Conservation (phyloP, 2,113 vertebrate genomes). For the Ochotona princeps region DNA sequence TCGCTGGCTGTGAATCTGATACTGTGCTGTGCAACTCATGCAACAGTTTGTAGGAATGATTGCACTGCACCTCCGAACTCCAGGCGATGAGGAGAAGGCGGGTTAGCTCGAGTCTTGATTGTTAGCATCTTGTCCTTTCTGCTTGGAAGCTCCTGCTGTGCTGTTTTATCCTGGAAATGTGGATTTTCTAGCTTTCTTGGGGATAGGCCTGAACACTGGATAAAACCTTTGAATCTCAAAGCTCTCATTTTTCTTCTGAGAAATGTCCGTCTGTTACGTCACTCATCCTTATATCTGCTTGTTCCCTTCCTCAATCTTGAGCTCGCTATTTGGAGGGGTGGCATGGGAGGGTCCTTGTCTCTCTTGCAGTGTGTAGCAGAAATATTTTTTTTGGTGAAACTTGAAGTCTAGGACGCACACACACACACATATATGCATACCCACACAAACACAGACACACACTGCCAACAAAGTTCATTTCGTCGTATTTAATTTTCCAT, state of each 20-base stretch:
- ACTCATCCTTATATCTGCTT: background rate
- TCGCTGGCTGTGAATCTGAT: background rate
- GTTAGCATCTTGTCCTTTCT: background rate
- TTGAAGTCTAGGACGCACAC: background rate
- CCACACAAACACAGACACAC: no score
- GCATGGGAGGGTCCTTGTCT: background rate
- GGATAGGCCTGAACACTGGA: background rate
- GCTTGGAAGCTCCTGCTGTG: background rate
- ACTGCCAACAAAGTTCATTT: background rate
- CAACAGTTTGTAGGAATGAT: background rate
- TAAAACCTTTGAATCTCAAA: background rate
- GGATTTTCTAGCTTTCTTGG: background rate
- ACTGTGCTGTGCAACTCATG: background rate
- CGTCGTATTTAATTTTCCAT: background rate
- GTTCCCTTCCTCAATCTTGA: background rate
- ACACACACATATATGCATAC: no score
- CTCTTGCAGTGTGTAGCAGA: background rate
- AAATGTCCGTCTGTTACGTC: background rate
- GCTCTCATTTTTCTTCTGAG: background rate
- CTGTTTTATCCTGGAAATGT: background rate
- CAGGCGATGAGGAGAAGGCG: background rate
- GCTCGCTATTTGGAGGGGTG: background rate
- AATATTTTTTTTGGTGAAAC: background rate
- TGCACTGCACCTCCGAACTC: background rate
- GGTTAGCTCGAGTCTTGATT: background rate